Evolutionary conservation across 2,888 invertebrate genomes (phyloP).

Genomic region (Dolomedes plantarius): DNA sequence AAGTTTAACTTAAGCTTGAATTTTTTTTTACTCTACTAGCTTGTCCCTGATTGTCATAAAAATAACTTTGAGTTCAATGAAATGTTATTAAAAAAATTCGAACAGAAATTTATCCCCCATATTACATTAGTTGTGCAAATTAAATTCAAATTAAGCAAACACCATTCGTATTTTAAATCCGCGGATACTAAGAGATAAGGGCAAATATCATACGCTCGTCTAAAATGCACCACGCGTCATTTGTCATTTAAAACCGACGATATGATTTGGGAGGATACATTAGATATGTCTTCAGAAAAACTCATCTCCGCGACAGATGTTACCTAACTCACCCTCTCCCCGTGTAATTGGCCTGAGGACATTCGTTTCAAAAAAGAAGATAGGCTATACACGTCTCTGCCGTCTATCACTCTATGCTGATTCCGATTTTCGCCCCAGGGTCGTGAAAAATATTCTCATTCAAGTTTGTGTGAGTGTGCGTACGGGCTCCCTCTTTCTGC

Average conservation of each 20-base stretch:
- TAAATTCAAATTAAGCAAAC: no score
- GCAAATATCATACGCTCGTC: no score
- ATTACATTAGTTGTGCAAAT: no score
- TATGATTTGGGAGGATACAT: not conserved
- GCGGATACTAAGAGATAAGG: no score
- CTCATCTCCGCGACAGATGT: slow-evolving; percentile 15
- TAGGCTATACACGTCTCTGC: not conserved
- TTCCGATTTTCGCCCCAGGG: not conserved
- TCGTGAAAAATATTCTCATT: not conserved
- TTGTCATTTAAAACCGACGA: not conserved
- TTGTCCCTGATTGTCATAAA: no score
- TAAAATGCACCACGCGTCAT: not conserved
- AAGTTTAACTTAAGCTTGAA: no score
- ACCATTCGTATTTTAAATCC: no score
- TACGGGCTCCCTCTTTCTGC: not conserved
- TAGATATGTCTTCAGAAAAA: not conserved
- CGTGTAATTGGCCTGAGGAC: no score
- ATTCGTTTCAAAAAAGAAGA: not conserved
- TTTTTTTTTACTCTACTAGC: no score
- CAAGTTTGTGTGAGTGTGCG: not conserved
- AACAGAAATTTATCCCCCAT: no score
- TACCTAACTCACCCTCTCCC: not conserved
- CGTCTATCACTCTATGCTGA: not conserved
- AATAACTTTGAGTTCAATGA: no score
- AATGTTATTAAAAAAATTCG: no score